These are phyloP conservation scores for Lophotis ruficrista DNA, from an alignment of 2,113 vertebrate genomes.

Conservation along the genomic window DNA sequence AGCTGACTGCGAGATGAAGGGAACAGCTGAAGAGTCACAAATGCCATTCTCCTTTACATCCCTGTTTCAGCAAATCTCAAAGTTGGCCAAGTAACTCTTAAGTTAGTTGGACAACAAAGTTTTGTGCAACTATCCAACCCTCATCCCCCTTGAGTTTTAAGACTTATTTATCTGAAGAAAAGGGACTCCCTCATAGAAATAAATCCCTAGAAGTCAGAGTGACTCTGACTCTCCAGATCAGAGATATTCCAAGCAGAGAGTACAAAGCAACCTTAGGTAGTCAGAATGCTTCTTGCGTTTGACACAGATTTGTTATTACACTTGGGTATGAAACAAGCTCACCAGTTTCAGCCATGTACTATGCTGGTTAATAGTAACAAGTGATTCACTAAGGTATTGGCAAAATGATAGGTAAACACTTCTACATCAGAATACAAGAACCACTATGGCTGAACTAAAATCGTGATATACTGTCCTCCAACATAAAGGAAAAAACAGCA, in stretches of 20 bases:
- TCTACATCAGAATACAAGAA: background rate
- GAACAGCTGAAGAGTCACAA: background rate
- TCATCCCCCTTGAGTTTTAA: background rate
- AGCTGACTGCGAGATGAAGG: background rate
- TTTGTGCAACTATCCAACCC: background rate
- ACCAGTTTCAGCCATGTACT: background rate
- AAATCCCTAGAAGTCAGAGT: background rate
- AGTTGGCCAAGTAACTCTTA: background rate
- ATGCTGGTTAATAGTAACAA: background rate
- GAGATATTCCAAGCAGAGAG: background rate
- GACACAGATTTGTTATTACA: background rate
- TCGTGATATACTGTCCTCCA: fast-evolving
- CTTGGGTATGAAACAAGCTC: background rate
- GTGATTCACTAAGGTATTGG: background rate
- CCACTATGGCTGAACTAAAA: background rate
- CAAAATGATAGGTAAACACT: background rate
- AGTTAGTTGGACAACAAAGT: background rate
- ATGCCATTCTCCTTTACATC: background rate
- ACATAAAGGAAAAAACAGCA: background rate
- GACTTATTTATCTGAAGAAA: background rate
- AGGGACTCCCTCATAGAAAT: background rate
- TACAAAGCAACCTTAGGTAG: background rate
- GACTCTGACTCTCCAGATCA: background rate
- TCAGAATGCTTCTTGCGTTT: background rate
- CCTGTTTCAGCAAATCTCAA: background rate